Conservation (phyloP, 2,888 invertebrate species). For the Sphinx pinastri region DNA sequence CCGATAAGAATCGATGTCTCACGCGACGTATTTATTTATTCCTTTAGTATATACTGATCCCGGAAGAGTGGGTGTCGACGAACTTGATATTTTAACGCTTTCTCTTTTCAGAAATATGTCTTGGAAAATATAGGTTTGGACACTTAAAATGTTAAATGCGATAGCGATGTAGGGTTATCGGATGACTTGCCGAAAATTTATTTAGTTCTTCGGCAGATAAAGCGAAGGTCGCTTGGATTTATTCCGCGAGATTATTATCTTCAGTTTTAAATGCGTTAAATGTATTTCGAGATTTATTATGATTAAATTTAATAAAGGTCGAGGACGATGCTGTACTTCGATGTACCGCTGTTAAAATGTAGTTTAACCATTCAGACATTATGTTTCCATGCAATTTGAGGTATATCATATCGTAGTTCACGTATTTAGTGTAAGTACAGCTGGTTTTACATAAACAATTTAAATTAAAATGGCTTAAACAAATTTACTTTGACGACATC, state of each 20-base stretch:
- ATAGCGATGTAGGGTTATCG: conserved; percentile 14
- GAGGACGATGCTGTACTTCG: neutral
- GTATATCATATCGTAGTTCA: no score
- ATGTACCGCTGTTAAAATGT: neutral
- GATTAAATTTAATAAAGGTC: conserved; percentile 17
- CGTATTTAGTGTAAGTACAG: no score
- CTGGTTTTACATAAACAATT: no score
- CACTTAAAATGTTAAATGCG: conserved; percentile 1
- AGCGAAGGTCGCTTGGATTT: conserved; percentile 27
- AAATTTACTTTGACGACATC: neutral
- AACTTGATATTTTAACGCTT: conserved; percentile 61
- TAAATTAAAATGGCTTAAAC: neutral
- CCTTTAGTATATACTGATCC: conserved; percentile 62
- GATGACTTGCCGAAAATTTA: conserved; percentile 5
- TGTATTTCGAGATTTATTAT: conserved; percentile 8
- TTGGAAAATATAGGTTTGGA: conserved; percentile 18
- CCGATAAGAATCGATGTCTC: conserved; percentile 82
- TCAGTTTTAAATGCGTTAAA: conserved; percentile 1
- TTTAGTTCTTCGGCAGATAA: neutral
- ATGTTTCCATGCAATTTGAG: neutral
- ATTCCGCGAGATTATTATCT: conserved; percentile 20
- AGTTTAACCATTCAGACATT: neutral
- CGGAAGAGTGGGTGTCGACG: conserved; percentile 68
- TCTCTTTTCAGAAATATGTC: conserved; percentile 48
- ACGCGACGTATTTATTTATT: conserved; percentile 78